Conservation (phyloP, 2,113 vertebrate species). For the Laticauda colubrina region DNA sequence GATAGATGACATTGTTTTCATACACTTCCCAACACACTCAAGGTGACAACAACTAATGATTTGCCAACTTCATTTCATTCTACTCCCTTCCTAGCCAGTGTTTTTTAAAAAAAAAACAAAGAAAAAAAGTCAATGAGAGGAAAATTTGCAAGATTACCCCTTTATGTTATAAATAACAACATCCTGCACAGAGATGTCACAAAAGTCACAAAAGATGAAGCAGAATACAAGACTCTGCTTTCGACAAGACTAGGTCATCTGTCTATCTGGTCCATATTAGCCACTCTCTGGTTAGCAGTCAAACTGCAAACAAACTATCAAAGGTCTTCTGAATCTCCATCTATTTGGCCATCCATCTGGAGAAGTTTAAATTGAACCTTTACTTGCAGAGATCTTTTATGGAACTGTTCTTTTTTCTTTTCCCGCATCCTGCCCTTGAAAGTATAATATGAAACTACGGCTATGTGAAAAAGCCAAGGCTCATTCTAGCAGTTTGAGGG, state of each 20-base stretch:
- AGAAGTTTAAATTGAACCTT: neutral
- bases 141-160: neutral
- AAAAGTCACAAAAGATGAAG: neutral
- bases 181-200: neutral
- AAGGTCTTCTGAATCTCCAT: neutral
- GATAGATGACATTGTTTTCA: slow-evolving; percentile 42
- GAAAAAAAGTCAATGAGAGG: neutral
- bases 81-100: slow-evolving; percentile 43
- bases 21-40: slow-evolving; percentile 29
- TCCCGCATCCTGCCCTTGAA: neutral
- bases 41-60: slow-evolving; percentile 47
- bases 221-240: neutral
- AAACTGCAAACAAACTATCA: neutral
- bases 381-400: neutral
- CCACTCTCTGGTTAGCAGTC: neutral
- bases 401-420: too few species aligned
- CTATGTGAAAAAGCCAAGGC: neutral
- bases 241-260: neutral
- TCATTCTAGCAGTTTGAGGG: neutral
- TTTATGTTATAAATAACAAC: neutral
- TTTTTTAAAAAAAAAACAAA: too few species aligned
- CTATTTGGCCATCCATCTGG: neutral
- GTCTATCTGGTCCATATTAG: neutral
- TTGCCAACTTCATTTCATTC: slow-evolving; percentile 51
- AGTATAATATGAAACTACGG: neutral